phyloP scores from a whole-genome alignment of 1,140 invertebrate species.

The Megalonaias nervosa region DNA sequence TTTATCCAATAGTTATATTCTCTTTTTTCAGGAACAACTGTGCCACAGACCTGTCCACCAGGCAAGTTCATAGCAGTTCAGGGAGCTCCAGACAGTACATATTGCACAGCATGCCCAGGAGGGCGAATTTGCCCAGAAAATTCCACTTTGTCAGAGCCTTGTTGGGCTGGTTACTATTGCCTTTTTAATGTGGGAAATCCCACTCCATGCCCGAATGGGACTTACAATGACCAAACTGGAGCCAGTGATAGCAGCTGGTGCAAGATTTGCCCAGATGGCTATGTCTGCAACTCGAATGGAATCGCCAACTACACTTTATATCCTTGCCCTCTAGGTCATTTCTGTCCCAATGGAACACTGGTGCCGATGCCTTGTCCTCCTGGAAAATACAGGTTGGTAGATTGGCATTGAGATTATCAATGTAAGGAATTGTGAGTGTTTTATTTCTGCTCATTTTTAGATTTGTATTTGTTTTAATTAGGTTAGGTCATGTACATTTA shows the following conservation, averaged over 20 bases:
- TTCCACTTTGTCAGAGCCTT: slow-evolving; percentile 59
- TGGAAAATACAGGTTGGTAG: slow-evolving; percentile 64
- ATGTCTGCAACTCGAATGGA: slow-evolving; percentile 58
- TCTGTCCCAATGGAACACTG: slow-evolving; percentile 59
- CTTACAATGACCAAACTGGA: slow-evolving; percentile 60
- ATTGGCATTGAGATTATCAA: no score
- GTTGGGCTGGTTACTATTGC: slow-evolving; percentile 62
- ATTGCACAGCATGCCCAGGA: slow-evolving; percentile 64
- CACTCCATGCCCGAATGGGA: slow-evolving; percentile 51
- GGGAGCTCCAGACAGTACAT: slow-evolving; percentile 53
- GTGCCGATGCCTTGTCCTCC: slow-evolving; percentile 54
- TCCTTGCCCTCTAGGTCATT: slow-evolving; percentile 63
- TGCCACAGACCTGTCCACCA: slow-evolving; percentile 48
- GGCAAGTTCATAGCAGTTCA: slow-evolving; percentile 58
- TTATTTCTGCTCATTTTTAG: no score
- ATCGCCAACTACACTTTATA: slow-evolving; percentile 58
- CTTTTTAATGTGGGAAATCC: slow-evolving; percentile 31
- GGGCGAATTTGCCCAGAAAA: slow-evolving; percentile 62
- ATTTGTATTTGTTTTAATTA: no score
- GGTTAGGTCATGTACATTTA: no score
- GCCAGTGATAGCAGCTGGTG: slow-evolving; percentile 57
- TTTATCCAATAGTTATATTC: neutral
- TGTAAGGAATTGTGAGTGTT: no score
- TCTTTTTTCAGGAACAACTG: slow-evolving; percentile 37
- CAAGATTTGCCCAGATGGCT: slow-evolving; percentile 61